Conservation (phyloP, 2,797 vertebrate genomes). For the Helicolenus hilgendorfi region DNA sequence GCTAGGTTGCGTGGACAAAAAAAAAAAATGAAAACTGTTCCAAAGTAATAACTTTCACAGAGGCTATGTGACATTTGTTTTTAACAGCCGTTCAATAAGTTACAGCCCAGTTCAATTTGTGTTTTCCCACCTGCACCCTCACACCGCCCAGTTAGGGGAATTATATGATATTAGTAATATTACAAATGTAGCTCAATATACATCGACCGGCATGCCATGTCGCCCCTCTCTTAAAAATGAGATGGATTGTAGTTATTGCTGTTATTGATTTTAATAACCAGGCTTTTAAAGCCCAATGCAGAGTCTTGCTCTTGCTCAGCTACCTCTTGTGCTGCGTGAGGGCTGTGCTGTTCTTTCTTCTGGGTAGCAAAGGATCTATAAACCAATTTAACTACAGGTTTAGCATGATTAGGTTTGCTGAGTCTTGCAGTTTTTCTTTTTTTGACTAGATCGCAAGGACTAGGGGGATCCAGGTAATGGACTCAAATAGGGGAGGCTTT, state of each 20-base stretch:
- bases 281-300: slow-evolving; percentile 67
- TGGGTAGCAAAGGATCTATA: slow-evolving; percentile 71
- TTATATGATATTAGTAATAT: slow-evolving; percentile 87
- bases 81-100: slow-evolving; percentile 43
- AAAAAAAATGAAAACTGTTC: background rate
- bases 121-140: slow-evolving; percentile 55
- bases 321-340: slow-evolving; percentile 4
- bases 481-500: background rate
- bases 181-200: slow-evolving; percentile 88
- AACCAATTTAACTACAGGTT: slow-evolving; percentile 68
- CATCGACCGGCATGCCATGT: slow-evolving; percentile 79
- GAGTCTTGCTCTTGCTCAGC: slow-evolving; percentile 45
- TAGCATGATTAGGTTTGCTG: slow-evolving; percentile 70
- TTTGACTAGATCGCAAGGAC: background rate
- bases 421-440: slow-evolving; percentile 9
- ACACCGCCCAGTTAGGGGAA: slow-evolving; percentile 67
- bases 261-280: slow-evolving; percentile 91
- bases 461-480: background rate
- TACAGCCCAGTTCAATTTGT: slow-evolving; percentile 53
- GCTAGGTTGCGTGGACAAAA: background rate
- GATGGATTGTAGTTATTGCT: slow-evolving; percentile 89
- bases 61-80: slow-evolving; percentile 45
- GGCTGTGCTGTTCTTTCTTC: slow-evolving; percentile 31
- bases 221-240: slow-evolving; percentile 73
- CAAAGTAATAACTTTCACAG: slow-evolving; percentile 45